phyloP scores from a whole-genome alignment of 2,113 vertebrate species.

The Ranitomeya imitator region DNA sequence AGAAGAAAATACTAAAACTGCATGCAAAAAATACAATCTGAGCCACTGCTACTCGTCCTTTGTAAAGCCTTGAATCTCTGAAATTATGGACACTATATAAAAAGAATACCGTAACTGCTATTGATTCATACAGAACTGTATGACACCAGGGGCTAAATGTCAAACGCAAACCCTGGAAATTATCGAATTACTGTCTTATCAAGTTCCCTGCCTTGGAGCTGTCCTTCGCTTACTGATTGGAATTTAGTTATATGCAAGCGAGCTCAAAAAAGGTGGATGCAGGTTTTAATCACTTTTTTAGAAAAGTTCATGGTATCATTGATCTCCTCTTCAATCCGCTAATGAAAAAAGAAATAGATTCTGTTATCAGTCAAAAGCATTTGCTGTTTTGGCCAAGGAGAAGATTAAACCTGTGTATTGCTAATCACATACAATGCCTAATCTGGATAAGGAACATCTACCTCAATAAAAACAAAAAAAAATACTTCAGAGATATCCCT shows the following conservation, averaged over 20 bases:
- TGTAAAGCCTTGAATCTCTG: not conserved
- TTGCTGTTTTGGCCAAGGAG: not conserved
- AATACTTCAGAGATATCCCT: not conserved
- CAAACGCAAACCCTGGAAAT: not conserved
- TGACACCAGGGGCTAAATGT: not conserved
- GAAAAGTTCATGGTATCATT: constrained; percentile 19
- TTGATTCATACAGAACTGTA: not conserved
- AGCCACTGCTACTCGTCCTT: not conserved
- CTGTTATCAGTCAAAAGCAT: constrained; percentile 44
- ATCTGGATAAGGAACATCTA: constrained; percentile 5
- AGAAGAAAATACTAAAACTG: not conserved
- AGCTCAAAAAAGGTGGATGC: constrained; percentile 3
- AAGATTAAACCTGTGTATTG: constrained; percentile 10
- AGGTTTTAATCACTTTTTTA: constrained; percentile 16
- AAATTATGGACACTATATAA: not conserved
- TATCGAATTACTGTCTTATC: constrained; percentile 1
- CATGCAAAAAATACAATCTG: not conserved
- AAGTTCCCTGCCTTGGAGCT: not conserved
- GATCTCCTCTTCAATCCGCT: constrained; percentile 30
- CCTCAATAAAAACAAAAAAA: not conserved
- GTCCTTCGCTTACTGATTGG: constrained; percentile 11
- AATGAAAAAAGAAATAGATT: constrained; percentile 47
- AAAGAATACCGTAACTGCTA: not conserved
- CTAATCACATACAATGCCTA: constrained; percentile 21
- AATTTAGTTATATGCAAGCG: constrained; percentile 19